Evolutionary conservation across 2,888 invertebrate genomes (phyloP).

Genomic region (Microctonus hyperodae): DNA sequence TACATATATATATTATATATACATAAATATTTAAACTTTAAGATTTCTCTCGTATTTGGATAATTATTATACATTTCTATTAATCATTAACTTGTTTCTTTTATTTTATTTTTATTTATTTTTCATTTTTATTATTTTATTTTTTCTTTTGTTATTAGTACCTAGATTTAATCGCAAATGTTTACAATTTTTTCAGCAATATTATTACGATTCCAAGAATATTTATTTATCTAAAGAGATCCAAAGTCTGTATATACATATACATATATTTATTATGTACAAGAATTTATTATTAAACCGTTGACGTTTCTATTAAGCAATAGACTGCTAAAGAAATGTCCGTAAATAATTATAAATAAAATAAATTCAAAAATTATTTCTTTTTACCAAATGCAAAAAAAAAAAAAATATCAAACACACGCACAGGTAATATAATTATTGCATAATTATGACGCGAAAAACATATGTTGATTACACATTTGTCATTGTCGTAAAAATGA

Average conservation of each 20-base stretch:
- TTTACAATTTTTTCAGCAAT: neutral
- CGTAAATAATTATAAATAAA: too few relatives aligned
- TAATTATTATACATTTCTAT: neutral
- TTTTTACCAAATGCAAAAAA: neutral
- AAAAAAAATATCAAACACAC: neutral
- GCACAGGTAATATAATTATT: neutral
- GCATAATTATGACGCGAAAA: neutral
- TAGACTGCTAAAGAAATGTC: too few relatives aligned
- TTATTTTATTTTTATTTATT: neutral
- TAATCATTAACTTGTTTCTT: neutral
- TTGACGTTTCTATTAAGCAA: too few relatives aligned
- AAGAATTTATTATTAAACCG: too few relatives aligned
- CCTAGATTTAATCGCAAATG: neutral
- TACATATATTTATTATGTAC: too few relatives aligned
- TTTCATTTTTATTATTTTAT: neutral
- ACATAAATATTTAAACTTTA: neutral
- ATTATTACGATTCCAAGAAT: neutral
- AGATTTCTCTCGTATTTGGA: neutral
- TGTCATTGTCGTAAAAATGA: neutral
- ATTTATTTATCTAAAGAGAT: too few relatives aligned
- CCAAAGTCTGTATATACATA: too few relatives aligned
- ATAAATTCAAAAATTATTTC: neutral
- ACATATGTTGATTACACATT: neutral
- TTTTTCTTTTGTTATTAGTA: neutral
- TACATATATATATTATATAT: too few relatives aligned